Conservation (phyloP, 2,113 vertebrate genomes). For the Polypterus bichir region DNA sequence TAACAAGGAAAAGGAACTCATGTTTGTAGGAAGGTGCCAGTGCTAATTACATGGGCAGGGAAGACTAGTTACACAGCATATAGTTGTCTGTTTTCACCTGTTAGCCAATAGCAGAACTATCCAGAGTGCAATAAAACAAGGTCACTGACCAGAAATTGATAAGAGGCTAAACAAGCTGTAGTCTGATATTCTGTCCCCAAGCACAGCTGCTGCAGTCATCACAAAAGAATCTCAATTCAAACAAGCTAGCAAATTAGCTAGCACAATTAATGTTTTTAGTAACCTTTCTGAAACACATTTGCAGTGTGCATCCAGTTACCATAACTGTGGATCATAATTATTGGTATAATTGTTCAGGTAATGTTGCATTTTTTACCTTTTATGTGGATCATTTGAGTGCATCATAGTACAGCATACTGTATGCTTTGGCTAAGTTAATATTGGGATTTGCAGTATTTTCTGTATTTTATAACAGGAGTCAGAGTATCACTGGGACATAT, state of each 20-base stretch:
- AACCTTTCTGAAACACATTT: background rate
- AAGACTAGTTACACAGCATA: background rate
- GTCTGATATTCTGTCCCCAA: background rate
- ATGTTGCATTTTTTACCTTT: too few species aligned
- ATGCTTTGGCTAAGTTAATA: too few species aligned
- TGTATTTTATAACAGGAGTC: too few species aligned
- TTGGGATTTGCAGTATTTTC: too few species aligned
- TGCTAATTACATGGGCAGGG: background rate
- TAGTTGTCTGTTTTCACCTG: slow-evolving; percentile 1
- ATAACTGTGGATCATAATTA: background rate
- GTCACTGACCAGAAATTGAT: slow-evolving; percentile 5
- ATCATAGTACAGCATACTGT: too few species aligned
- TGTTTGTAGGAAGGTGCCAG: background rate
- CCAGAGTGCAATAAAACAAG: background rate
- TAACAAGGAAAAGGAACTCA: background rate
- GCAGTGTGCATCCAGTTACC: background rate
- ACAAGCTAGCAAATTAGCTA: background rate
- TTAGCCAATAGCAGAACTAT: background rate
- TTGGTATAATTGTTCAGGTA: background rate
- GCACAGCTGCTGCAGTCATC: background rate
- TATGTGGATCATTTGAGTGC: too few species aligned
- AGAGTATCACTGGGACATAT: too few species aligned
- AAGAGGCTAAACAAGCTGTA: background rate
- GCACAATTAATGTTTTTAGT: background rate
- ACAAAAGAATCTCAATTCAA: background rate